Base-by-base conservation (phyloP, 1,140 invertebrate species). In the Magallana gigas region DNA sequence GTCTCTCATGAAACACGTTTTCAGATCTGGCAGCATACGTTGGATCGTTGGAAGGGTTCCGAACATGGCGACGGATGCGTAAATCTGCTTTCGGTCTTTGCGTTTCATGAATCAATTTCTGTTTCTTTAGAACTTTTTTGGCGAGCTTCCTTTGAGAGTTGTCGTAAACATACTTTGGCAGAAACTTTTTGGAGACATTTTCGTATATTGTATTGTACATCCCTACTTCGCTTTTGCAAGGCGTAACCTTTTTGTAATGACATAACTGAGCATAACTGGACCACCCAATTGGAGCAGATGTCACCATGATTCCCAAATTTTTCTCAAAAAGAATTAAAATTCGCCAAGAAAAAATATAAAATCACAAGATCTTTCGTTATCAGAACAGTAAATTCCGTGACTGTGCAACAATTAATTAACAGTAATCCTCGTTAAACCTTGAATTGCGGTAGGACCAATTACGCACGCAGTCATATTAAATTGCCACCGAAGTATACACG, bases 161-260 rank as follows among this genome's bases (percentile, higher is more conserved):
- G 23, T 76, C 68, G 23, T 76, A 76, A 76, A 76, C 68, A 23
- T 76, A 18, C 68, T 76, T 76, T 9, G 68, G 68, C 36, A 76
- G 23, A 76, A 76, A 76, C 29, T 76, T 76, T 76, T 29, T 36
- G 36, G 68, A 76, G 68, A 76, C 68, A 76, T 76, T 76, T 76
- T 76, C 23, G 23, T 76, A 76, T 11, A 76, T 36, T 29, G 68
- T 76, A 9, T 76, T 76, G 23, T 76, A 76, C 68, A 76, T 76
- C 18, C 68, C 68, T 29, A 76, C 68, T 23, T 76, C 68, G 36
- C 68, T 76, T 76, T 76, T 76, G 23, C 68, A 76, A 9, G 68
- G 68, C 23, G 68, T 29, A 11, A 76, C 68, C 8, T 18, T 76
- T 29, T 76, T 76, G 68, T 76, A 76, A 11, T 76, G 68, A 18